Conservation (phyloP, 2,888 invertebrate species). For the Pristionchus fissidentatus region DNA sequence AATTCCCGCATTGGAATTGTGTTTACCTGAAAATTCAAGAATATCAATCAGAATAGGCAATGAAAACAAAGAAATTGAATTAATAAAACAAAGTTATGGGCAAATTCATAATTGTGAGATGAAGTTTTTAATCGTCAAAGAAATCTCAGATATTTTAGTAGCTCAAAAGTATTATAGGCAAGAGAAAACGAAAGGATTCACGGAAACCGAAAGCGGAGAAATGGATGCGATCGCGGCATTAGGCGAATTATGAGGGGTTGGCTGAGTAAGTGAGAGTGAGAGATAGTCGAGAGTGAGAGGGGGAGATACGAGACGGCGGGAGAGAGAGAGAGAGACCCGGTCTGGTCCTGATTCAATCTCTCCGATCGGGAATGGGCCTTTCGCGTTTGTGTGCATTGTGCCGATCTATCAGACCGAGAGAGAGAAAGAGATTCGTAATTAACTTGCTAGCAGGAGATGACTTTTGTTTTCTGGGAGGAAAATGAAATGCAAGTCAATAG, state of each 20-base stretch:
- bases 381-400: slow-evolving; percentile 6
- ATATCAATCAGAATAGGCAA: too few relatives aligned
- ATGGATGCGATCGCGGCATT: slow-evolving; percentile 26
- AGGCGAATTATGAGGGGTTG: slow-evolving; percentile 36
- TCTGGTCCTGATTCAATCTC: slow-evolving; percentile 40
- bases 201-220: neutral
- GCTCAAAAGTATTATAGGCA: too few relatives aligned
- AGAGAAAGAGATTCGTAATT: neutral
- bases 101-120: neutral
- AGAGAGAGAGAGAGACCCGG: slow-evolving; percentile 19
- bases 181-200: neutral
- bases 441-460: slow-evolving; percentile 3
- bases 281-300: neutral
- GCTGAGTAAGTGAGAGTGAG: slow-evolving; percentile 25
- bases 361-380: slow-evolving; percentile 39
- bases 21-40: neutral
- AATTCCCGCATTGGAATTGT: slow-evolving; percentile 27
- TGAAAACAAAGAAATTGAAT: neutral
- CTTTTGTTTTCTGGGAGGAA: neutral
- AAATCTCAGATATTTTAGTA: neutral
- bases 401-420: slow-evolving; percentile 23
- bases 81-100: neutral
- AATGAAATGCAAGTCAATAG: slow-evolving; percentile 1
- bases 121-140: neutral
- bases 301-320: neutral